A percentile compares a stretch with the other conserved stretches of the same genome.
Conservation (phyloP, 2,113 vertebrate genomes). For the Thalassarche chlororhynchos region DNA sequence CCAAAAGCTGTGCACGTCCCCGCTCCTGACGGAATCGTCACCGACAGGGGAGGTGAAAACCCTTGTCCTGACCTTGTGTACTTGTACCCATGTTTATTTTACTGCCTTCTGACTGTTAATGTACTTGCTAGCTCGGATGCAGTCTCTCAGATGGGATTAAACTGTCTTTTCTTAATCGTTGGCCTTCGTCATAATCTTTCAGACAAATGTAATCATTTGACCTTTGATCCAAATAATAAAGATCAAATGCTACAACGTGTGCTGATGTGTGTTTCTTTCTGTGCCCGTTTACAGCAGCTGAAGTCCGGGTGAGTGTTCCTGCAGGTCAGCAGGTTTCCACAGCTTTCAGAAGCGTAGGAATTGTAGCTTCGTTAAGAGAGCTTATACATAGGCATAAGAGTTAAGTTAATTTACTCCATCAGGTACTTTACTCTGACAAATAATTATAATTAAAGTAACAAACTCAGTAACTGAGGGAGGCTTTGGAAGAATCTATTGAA, state of each 20-base stretch:
- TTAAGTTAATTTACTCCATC: background rate
- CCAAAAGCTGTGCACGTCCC: background rate
- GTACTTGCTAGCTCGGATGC: background rate
- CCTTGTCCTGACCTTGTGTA: background rate
- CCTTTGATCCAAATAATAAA: slow-evolving; percentile 56
- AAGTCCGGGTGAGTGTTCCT: background rate
- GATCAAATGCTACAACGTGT: background rate
- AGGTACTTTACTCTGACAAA: background rate
- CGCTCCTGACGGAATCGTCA: background rate
- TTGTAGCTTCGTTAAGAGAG: background rate
- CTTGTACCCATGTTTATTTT: background rate
- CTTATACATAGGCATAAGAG: rapidly evolving
- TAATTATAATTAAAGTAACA: background rate
- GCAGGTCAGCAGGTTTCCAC: background rate
- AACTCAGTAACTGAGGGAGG: background rate
- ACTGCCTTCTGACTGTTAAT: background rate
- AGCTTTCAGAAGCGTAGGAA: background rate
- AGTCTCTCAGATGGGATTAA: background rate
- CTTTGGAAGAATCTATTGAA: background rate
- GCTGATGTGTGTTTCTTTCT: background rate
- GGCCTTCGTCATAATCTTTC: background rate
- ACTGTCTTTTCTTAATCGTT: background rate
- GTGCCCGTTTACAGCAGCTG: background rate
- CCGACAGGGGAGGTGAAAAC: background rate
- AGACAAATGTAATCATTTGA: slow-evolving; percentile 9